Evolutionary conservation across 2,888 invertebrate genomes (phyloP).

Genomic region (Ectemnius lituratus): DNA sequence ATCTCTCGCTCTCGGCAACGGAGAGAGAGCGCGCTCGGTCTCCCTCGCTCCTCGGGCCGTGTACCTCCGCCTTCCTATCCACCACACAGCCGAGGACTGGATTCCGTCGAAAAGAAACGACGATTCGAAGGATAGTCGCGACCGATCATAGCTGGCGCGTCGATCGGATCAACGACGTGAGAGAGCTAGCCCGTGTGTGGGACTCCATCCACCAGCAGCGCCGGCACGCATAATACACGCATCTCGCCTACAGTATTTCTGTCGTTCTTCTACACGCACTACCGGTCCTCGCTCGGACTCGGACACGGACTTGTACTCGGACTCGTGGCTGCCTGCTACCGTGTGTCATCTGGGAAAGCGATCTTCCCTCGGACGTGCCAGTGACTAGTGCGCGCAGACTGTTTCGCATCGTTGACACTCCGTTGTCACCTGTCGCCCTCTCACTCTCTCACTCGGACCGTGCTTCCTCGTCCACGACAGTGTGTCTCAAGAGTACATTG

Average conservation of each 20-base stretch:
- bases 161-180: conserved; percentile 73
- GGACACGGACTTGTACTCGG: conserved; percentile 30
- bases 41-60: conserved; percentile 45
- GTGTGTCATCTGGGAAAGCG: conserved; percentile 3
- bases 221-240: conserved; percentile 44
- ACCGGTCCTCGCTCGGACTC: conserved; percentile 4
- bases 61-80: conserved; percentile 65
- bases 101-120: conserved; percentile 77
- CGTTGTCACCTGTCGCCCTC: conserved; percentile 19
- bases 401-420: conserved; percentile 33
- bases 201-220: conserved; percentile 25
- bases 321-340: conserved; percentile 29
- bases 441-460: conserved; percentile 1
- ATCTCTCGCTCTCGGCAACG: conserved; percentile 44
- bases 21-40: conserved; percentile 34
- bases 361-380: conserved; percentile 4
- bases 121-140: conserved; percentile 77
- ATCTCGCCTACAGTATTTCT: conserved; percentile 24
- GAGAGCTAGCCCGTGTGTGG: conserved; percentile 39
- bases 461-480: conserved; percentile 11
- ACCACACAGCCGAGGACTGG: conserved; percentile 63
- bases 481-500: conserved; percentile 30
- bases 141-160: conserved; percentile 78
- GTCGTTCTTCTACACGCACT: neutral
- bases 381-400: conserved; percentile 27